Percentiles rank a stretch among this genome's conserved stretches.
Conservation (phyloP, 2,888 invertebrate genomes). For the Lithodes maja region DNA sequence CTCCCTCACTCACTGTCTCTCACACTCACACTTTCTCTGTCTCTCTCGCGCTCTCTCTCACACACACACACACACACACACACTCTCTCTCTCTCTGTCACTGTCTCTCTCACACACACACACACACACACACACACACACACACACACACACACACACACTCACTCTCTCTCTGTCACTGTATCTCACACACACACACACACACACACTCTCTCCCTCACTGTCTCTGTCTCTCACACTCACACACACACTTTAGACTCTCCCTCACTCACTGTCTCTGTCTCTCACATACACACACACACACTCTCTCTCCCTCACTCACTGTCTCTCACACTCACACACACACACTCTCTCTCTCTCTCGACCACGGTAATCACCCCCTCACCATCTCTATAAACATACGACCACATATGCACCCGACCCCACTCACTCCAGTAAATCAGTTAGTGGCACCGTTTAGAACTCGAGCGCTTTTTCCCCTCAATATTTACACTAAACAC, state of each 20-base stretch:
- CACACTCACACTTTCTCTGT: too few species aligned
- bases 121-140: neutral
- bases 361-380: constrained; percentile 15
- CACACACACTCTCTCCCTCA: neutral
- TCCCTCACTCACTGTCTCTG: neutral
- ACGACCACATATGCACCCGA: constrained; percentile 44
- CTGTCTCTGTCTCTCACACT: neutral
- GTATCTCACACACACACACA: too few species aligned
- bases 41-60: too few species aligned
- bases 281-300: too few species aligned
- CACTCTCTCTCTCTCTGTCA: neutral
- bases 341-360: neutral
- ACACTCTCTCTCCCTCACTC: neutral
- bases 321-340: neutral
- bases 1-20: too few species aligned
- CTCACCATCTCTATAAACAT: constrained; percentile 35
- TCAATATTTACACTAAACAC: too few species aligned
- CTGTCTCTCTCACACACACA: neutral
- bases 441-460: constrained; percentile 43
- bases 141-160: too few species aligned
- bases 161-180: too few species aligned
- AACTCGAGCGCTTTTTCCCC: neutral
- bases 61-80: too few species aligned
- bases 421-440: constrained; percentile 39
- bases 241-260: neutral